These are phyloP conservation scores for Ophraella communa DNA, from an alignment of 2,888 invertebrate genomes.

Conservation along the genomic window DNA sequence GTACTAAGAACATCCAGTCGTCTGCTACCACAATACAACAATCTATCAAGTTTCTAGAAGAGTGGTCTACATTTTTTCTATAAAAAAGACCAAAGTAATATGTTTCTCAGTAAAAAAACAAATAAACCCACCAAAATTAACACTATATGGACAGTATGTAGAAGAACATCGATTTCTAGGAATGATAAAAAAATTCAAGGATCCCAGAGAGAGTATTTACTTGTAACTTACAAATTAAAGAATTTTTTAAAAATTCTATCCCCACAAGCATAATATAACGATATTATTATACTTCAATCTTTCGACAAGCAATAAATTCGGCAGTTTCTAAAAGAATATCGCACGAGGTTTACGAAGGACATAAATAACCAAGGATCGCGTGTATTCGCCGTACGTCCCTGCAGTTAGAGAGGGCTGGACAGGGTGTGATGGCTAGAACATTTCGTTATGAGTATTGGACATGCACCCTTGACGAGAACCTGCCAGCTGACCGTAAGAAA, in stretches of 20 bases:
- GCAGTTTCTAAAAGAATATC: conserved; percentile 26
- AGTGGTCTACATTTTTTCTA: too few relatives aligned
- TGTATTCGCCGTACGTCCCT: conserved; percentile 46
- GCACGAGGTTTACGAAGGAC: conserved; percentile 26
- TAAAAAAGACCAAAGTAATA: too few relatives aligned
- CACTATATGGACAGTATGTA: too few relatives aligned
- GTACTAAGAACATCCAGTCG: too few relatives aligned
- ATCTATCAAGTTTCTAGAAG: too few relatives aligned
- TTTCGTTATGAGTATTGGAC: conserved; percentile 48
- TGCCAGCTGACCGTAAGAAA: conserved; percentile 47
- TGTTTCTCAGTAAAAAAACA: too few relatives aligned
- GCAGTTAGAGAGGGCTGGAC: conserved; percentile 48
- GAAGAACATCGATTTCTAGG: too few relatives aligned
- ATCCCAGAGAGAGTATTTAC: too few relatives aligned
- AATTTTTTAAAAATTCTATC: not conserved
- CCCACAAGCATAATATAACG: not conserved
- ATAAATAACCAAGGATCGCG: conserved; percentile 47
- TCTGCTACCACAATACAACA: too few relatives aligned
- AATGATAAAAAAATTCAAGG: too few relatives aligned
- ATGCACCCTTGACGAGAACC: conserved; percentile 49
- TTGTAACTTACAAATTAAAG: not conserved
- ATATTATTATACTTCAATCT: conserved; percentile 15
- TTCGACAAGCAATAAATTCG: conserved; percentile 24
- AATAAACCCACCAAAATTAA: too few relatives aligned
- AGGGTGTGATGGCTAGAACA: conserved; percentile 39